phyloP scores from a whole-genome alignment of 2,113 vertebrate genomes.

The Butastur rufipennis region DNA sequence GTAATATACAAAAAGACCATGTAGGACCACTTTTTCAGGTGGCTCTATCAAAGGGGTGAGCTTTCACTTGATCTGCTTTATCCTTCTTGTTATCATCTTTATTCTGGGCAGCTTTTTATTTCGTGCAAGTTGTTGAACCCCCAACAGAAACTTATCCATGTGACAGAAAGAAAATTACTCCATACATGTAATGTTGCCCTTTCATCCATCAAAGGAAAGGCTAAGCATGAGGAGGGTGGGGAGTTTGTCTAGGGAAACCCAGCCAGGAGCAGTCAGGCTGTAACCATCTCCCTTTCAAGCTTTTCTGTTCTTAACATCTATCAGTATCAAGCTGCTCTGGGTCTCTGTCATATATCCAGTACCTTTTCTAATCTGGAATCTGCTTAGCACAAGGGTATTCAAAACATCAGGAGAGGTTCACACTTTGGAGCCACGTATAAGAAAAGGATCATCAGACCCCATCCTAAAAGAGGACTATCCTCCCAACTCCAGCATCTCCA shows the following conservation, averaged over 20 bases:
- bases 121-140: neutral
- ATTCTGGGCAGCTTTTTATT: neutral
- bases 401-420: neutral
- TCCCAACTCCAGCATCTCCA: neutral
- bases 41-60: neutral
- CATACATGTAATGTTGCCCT: neutral
- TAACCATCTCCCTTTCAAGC: neutral
- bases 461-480: neutral
- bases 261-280: neutral
- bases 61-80: neutral
- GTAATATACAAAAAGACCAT: neutral
- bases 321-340: neutral
- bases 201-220: neutral
- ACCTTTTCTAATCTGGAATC: neutral
- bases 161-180: neutral
- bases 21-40: neutral
- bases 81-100: neutral
- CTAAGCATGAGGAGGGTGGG: neutral
- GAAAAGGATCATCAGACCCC: neutral
- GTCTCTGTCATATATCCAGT: neutral
- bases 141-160: neutral
- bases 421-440: neutral
- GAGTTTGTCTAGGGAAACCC: neutral
- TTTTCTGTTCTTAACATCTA: neutral
- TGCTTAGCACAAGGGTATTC: neutral